Base-by-base conservation (phyloP, 2,888 invertebrate species). In the Drosophila crucigera region DNA sequence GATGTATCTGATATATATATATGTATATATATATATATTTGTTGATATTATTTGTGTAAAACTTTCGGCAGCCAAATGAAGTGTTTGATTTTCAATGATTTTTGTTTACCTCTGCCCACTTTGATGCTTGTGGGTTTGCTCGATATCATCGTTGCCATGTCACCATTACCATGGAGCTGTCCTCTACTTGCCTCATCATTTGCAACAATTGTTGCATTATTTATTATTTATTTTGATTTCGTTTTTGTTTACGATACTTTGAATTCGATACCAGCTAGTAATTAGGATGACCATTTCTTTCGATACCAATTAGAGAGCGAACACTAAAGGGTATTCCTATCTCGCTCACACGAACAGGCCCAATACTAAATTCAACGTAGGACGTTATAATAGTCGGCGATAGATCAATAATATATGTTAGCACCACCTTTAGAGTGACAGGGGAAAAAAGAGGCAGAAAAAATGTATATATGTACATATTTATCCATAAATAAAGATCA, bases 81-180 rank as follows among this genome's bases (percentile, higher is more conserved):
- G 53, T 41, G n/a, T 39, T 25, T 47, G 19, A 55, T 28, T 53
- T 49, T 53, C 7, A 50, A 25, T 28, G 25, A 55, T 41, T 30
- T 37, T 53, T 58, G 41, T 54, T 68, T 54, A 63, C 35, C 55
- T 56, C 55, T 14, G 55, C 55, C 39, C 7, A 56, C 28, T 56
- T 54, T 35, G 43, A 37, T 62, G 28, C 31, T 28, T 14, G 56
- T 6, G 22, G 9, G 61, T 33, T 68, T 64, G 68, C n/a, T 75
- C 64, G 47, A 75, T 75, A 41, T 49, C 7, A 47, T 43, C 7
- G 75, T 75, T 75, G 68, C 64, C 56, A 75, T 31, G 72, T 30
- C 35, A 16, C 11, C 33, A n/a, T 55, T 54, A 7, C 43, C 37
- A 37, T 31, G 41, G 41, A 16, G 41, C 25, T 35, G 19, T 28